Evolutionary conservation across 1,140 invertebrate genomes (phyloP).

Genomic region (Pantala flavescens): DNA sequence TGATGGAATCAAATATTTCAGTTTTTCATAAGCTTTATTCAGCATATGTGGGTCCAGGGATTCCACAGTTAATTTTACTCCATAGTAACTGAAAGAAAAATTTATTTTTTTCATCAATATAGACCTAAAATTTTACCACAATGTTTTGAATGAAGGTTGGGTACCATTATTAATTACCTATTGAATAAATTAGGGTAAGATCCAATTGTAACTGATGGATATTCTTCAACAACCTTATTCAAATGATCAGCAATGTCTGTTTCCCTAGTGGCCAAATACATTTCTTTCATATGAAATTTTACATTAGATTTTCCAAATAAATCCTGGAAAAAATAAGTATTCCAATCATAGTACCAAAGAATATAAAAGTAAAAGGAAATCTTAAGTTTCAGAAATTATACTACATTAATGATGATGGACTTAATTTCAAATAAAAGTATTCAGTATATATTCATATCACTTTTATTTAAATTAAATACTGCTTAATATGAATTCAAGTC

Average conservation of each 20-base stretch:
- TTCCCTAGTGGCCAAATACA: conserved; percentile 17
- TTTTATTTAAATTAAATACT: no score
- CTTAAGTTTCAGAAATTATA: not conserved
- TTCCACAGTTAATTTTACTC: conserved; percentile 18
- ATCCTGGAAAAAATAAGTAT: conserved; percentile 17
- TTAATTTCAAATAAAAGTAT: no score
- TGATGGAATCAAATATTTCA: conserved; percentile 5
- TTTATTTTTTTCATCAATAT: not conserved
- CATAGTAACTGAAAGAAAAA: conserved; percentile 17
- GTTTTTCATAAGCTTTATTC: conserved; percentile 3
- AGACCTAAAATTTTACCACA: not conserved
- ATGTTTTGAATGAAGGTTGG: not conserved
- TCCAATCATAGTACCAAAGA: not conserved
- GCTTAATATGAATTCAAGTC: no score
- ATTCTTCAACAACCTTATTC: conserved; percentile 18
- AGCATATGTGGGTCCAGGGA: conserved; percentile 1
- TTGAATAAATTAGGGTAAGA: conserved; percentile 18
- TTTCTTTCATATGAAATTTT: conserved; percentile 16
- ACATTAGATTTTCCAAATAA: conserved; percentile 13
- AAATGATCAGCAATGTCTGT: conserved; percentile 14
- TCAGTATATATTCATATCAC: no score
- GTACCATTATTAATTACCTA: not conserved
- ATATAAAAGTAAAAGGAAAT: not conserved
- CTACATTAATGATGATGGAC: no score
- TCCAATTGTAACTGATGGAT: conserved; percentile 19